Conservation (phyloP, 2,797 vertebrate genomes). For the Meda fulgida region DNA sequence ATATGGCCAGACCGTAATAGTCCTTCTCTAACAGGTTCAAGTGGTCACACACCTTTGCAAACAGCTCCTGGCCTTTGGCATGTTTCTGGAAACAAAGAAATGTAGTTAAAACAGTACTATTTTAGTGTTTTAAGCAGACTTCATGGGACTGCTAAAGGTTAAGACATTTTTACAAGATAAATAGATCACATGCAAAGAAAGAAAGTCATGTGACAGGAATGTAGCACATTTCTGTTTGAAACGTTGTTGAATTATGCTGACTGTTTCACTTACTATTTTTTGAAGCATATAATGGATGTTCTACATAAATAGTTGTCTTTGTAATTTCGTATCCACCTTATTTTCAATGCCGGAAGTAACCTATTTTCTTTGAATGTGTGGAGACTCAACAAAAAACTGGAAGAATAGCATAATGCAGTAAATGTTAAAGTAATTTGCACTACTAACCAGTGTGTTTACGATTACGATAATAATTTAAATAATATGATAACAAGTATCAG, state of each 20-base stretch:
- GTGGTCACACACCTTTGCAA: slow-evolving; percentile 93
- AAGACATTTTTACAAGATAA: neutral
- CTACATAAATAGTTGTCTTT: neutral
- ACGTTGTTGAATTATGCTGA: neutral
- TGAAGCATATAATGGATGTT: neutral
- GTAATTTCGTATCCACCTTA: neutral
- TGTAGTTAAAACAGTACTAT: neutral
- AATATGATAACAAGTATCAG: neutral
- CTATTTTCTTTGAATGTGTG: neutral
- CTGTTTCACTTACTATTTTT: neutral
- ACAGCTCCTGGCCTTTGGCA: slow-evolving; percentile 92
- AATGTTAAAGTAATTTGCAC: neutral
- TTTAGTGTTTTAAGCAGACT: neutral
- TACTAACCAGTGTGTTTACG: neutral
- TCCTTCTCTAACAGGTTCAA: slow-evolving; percentile 97
- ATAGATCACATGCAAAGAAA: neutral
- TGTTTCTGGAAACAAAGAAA: slow-evolving; percentile 87
- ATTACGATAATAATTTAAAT: neutral
- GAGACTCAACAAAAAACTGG: neutral
- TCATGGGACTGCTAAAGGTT: neutral
- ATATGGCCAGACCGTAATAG: slow-evolving; percentile 91
- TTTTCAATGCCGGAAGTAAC: neutral
- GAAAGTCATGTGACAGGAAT: neutral
- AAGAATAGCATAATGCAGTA: neutral
- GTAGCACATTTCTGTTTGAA: neutral